phyloP scores from a whole-genome alignment of 1,140 invertebrate genomes.

The Drosophila neocordata region DNA sequence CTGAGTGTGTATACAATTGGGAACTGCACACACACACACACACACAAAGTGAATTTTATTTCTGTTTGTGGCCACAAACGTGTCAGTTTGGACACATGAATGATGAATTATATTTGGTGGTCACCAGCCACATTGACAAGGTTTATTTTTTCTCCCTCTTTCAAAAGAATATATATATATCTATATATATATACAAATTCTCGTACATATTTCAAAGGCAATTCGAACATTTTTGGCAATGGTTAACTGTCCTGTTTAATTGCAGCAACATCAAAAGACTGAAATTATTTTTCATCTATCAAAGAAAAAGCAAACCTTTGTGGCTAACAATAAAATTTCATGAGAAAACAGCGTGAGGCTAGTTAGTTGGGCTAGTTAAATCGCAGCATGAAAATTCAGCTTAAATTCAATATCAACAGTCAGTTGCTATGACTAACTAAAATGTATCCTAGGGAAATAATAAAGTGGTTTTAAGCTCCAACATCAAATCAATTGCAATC shows the following conservation, averaged over 20 bases:
- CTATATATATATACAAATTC: not conserved
- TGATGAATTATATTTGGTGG: constrained; percentile 73
- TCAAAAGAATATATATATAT: too few relatives aligned
- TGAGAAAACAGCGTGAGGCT: too few relatives aligned
- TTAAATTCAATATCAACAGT: not conserved
- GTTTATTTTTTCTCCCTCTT: not conserved
- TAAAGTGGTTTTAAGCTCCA: constrained; percentile 40
- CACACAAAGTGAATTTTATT: constrained; percentile 77
- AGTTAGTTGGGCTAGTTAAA: not conserved
- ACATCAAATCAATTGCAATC: constrained; percentile 65
- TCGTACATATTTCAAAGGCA: not conserved
- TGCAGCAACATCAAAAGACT: not conserved
- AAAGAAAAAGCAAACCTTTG: not conserved
- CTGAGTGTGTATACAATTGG: constrained; percentile 41
- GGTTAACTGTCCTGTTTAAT: not conserved
- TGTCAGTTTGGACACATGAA: constrained; percentile 78
- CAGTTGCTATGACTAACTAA: constrained; percentile 10
- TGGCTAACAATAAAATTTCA: not conserved
- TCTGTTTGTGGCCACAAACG: constrained; percentile 75
- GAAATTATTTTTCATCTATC: not conserved
- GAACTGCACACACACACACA: too few relatives aligned
- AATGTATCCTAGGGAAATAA: constrained; percentile 15
- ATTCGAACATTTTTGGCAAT: not conserved
- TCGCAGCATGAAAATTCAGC: not conserved
- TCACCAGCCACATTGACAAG: constrained; percentile 29